Base-by-base conservation (phyloP, 1,140 invertebrate genomes). In the Nasonia vitripennis region DNA sequence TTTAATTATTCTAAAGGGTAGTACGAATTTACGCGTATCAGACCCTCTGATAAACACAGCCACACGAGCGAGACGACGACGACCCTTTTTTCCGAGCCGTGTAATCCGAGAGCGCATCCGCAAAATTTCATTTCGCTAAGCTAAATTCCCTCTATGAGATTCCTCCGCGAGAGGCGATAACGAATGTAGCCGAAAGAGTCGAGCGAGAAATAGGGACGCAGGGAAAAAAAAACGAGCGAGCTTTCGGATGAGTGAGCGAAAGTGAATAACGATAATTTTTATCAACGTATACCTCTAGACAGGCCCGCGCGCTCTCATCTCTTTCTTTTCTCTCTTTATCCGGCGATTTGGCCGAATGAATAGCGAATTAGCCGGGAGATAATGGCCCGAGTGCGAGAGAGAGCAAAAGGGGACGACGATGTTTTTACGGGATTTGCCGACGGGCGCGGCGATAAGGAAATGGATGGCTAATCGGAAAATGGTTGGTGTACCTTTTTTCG, bases 111-210 rank as follows among this genome's bases (percentile, higher is more conserved):
- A 48, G 27, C 79, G 27, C 79, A 83, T 78, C 71, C 71, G 34
- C 34, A 48, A 79, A 86, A 86, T 83, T 86, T 83, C 79, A 86
- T 86, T 86, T 83, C 81, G 75, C 41, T 86, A 79, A 83, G 80
- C 78, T 86, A 74, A n/a, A 78, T 84, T 77, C 81, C 27, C 31
- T 79, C 48, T 83, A 23, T 62, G 41, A 17, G 73, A 67, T 77
- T 74, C 45, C 41, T 68, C 48, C 31, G 34, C 62, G 20, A n/a
- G 75, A 80, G 45, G 78, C 78, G 78, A 80, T 85, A 85, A 85
- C 83, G 83, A 85, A 85, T 85, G 78, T 68, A 12, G 41, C 23
- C 48, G 45, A 67, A 31, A 73, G 23, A 27, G 27, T 27, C 27
- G 70, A 5, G 70, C 34, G 34, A 34, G 23, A 75, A 31, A 45